Evolutionary conservation across 2,113 vertebrate species (phyloP), one percentile per base, ranked within the genome.

Genomic region (Nesogale talazaci): DNA sequence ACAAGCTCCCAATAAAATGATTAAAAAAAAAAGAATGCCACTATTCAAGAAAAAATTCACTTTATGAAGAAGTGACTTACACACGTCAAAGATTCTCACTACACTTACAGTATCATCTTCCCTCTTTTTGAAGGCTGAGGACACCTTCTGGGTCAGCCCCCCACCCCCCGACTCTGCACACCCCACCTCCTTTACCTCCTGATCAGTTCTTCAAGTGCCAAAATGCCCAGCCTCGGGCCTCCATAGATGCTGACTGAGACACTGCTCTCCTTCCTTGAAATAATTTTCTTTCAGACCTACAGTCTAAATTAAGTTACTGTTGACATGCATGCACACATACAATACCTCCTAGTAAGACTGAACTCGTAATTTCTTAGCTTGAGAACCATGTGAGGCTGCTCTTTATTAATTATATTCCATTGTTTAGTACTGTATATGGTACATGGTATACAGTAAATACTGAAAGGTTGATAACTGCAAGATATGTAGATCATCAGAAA

Each of bases 201-300:
- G 56, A 34, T 79, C 69, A 61, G 36, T 57, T 57, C 5, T 88
- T 36, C 12, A 57, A 31, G 12, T 40, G 56, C 2, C 46, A 86
- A 88, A 79, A 83, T 77, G 25, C 56, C 72, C n/a, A 74, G 34
- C 23, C 56, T 83, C 42, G 57, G 12, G 14, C 31, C 29, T 29
- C 59, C 19, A 80, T 15, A 61, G 12, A 67, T 7, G 12, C 2
- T 3, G 20, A 70, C 83, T 36, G 27, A 2, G 57, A 90, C 42
- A 20, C 38, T 17, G 19, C 46, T 56, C 40, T 57, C 79, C 86
- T 94, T 77, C 40, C 16, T 87, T 63, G 27, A 14, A 93, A 56
- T 83, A 29, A 2, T 75, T 90, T 36, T 92, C 34, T 38, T 46
- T 89, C 27, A 86, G 40, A 57, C 61, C 85, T 88, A 79, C 34